Conservation (phyloP, 1,140 invertebrate genomes). For the Apocrypta bakeri region DNA sequence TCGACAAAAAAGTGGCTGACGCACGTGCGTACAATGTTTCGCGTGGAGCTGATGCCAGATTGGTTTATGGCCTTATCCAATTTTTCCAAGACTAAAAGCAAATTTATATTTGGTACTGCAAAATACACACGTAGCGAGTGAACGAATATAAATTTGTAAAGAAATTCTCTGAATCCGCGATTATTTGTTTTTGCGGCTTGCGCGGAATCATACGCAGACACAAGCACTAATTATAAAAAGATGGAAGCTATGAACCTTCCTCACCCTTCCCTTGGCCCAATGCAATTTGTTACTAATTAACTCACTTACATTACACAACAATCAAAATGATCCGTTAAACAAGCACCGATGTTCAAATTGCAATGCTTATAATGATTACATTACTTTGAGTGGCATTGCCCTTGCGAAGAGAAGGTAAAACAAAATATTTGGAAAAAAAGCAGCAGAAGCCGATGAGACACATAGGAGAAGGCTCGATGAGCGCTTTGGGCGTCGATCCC, state of each 20-base stretch:
- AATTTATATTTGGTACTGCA: slow-evolving; percentile 73
- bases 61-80: slow-evolving; percentile 75
- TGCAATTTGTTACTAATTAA: slow-evolving; percentile 7
- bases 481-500: background rate
- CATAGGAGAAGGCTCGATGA: slow-evolving; percentile 43
- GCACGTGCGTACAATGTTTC: slow-evolving; percentile 54
- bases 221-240: background rate
- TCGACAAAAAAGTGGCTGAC: slow-evolving; percentile 66
- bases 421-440: slow-evolving; percentile 37
- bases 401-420: slow-evolving; percentile 10
- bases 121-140: slow-evolving; percentile 56
- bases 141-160: slow-evolving; percentile 71
- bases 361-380: slow-evolving; percentile 5
- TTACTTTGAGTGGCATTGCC: slow-evolving; percentile 38
- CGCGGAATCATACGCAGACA: slow-evolving; percentile 59
- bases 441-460: slow-evolving; percentile 26
- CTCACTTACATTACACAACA: slow-evolving; percentile 51
- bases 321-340: slow-evolving; percentile 46
- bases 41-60: slow-evolving; percentile 67
- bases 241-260: too few species aligned
- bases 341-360: slow-evolving; percentile 47
- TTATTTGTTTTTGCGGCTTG: slow-evolving; percentile 67
- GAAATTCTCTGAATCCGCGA: slow-evolving; percentile 64
- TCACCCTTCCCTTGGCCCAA: too few species aligned
- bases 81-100: slow-evolving; percentile 73